Evolutionary conservation across 1,140 invertebrate genomes (phyloP).

Genomic region (Drosophila tropicalis): DNA sequence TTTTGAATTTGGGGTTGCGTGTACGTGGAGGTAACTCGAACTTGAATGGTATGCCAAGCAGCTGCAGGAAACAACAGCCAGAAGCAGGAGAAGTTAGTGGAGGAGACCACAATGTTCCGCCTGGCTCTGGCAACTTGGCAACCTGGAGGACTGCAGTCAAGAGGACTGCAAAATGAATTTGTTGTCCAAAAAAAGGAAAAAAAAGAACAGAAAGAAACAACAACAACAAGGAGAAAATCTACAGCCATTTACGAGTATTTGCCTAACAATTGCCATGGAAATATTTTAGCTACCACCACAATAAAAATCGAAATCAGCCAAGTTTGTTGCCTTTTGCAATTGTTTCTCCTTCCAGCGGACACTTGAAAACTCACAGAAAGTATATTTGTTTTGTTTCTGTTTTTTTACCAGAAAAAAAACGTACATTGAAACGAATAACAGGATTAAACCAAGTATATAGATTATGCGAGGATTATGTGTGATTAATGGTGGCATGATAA

Average conservation of each 20-base stretch:
- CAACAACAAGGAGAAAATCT: conserved; percentile 9
- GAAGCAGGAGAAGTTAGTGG: background rate
- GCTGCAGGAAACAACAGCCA: conserved; percentile 19
- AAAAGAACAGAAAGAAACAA: background rate
- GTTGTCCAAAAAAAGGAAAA: conserved; percentile 28
- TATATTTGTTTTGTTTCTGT: background rate
- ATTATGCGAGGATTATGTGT: background rate
- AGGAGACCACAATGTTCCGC: background rate
- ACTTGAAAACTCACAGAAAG: background rate
- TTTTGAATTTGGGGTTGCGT: background rate
- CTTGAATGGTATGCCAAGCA: conserved; percentile 52
- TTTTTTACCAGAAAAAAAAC: background rate
- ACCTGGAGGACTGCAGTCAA: conserved; percentile 39
- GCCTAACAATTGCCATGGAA: conserved; percentile 29
- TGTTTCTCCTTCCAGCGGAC: conserved; percentile 1
- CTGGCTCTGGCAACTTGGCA: conserved; percentile 23
- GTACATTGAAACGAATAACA: too few species aligned
- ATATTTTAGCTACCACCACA: conserved; percentile 23
- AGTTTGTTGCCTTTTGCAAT: conserved; percentile 51
- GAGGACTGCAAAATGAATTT: conserved; percentile 62
- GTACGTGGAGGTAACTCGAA: conserved; percentile 3
- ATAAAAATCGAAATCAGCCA: conserved; percentile 76
- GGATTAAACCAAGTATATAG: background rate
- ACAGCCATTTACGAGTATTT: conserved; percentile 9
- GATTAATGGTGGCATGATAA: background rate